Evolutionary conservation across 2,113 vertebrate genomes (phyloP).

Genomic region (Carassius auratus): DNA sequence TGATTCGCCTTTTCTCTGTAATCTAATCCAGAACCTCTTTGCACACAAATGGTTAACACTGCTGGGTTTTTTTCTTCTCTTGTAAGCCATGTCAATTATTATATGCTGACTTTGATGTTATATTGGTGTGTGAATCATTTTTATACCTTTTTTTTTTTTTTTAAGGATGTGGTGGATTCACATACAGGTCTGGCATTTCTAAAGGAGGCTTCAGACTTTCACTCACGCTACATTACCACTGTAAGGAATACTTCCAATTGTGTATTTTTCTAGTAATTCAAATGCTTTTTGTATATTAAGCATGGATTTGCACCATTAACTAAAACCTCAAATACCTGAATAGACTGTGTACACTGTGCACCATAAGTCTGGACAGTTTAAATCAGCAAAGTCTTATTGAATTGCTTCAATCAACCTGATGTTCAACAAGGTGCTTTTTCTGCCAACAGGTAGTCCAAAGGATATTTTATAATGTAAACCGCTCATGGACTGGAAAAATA

Average conservation of each 20-base stretch:
- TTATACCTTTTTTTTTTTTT: conserved; percentile 37
- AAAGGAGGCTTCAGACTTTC: conserved; percentile 93
- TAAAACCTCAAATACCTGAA: not conserved
- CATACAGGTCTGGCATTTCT: conserved; percentile 91
- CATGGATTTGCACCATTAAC: not conserved
- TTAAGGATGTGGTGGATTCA: conserved; percentile 93
- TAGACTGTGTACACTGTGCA: not conserved
- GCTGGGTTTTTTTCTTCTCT: not conserved
- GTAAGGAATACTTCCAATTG: conserved; percentile 73
- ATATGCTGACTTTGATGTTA: conserved; percentile 42
- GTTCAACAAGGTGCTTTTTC: conserved; percentile 32
- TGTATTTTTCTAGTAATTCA: not conserved
- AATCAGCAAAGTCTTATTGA: not conserved
- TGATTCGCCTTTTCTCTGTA: not conserved
- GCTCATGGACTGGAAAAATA: conserved; percentile 93
- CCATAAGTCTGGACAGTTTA: not conserved
- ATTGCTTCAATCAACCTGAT: not conserved
- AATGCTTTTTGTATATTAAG: not conserved
- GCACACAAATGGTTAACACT: conserved; percentile 32
- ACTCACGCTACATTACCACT: conserved; percentile 96
- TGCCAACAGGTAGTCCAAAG: conserved; percentile 88
- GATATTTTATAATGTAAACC: conserved; percentile 95
- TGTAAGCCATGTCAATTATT: conserved; percentile 35
- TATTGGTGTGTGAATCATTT: conserved; percentile 34
- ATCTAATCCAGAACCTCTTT: conserved; percentile 42